phyloP scores from a whole-genome alignment of 1,140 invertebrate genomes.

The Leptopilina clavipes region DNA sequence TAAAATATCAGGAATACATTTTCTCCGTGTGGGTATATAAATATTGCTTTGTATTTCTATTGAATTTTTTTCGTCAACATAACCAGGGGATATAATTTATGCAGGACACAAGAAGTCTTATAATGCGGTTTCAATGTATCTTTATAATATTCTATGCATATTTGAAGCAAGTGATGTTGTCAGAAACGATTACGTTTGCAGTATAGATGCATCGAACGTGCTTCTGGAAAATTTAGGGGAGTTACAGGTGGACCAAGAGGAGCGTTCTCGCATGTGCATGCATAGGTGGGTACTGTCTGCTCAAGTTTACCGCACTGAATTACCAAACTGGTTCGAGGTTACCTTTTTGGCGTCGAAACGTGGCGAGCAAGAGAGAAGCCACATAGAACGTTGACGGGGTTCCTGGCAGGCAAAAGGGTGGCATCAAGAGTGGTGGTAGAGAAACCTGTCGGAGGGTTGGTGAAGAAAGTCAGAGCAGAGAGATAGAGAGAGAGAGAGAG shows the following conservation, averaged over 20 bases:
- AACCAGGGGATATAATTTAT: no score
- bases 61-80: no score
- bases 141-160: conserved; percentile 11
- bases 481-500: background rate
- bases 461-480: conserved; percentile 39
- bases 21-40: no score
- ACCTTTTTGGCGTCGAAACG: conserved; percentile 36
- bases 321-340: conserved; percentile 51
- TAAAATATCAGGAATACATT: no score
- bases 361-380: conserved; percentile 41
- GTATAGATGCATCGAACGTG: conserved; percentile 4
- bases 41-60: no score
- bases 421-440: conserved; percentile 36
- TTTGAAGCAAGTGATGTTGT: conserved; percentile 20
- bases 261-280: conserved; percentile 54
- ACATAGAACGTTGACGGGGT: conserved; percentile 48
- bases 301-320: conserved; percentile 64
- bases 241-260: conserved; percentile 48
- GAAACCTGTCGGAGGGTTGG: conserved; percentile 31
- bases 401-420: conserved; percentile 43
- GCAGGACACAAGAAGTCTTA: background rate
- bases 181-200: conserved; percentile 8
- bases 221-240: conserved; percentile 12
- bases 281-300: conserved; percentile 60
- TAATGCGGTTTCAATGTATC: conserved; percentile 1